Percentiles rank a stretch among this genome's conserved stretches.
Conservation (phyloP, 1,140 invertebrate species). For the Mercenaria mercenaria region DNA sequence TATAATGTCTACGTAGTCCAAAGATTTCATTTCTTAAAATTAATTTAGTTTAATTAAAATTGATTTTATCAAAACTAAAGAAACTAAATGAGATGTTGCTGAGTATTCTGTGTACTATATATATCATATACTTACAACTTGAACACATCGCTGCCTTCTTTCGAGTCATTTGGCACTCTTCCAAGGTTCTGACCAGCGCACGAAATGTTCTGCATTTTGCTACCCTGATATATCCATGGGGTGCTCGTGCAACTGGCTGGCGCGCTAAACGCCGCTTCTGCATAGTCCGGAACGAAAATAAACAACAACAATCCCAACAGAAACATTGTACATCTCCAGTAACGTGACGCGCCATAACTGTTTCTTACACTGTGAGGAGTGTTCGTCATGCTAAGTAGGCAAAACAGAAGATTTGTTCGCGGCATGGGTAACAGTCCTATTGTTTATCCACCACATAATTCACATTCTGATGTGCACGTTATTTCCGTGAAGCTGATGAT, state of each 20-base stretch:
- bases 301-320: conserved; percentile 30
- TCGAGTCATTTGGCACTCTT: conserved; percentile 35
- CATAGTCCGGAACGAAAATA: conserved; percentile 1
- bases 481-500: not conserved
- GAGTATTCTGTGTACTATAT: no score
- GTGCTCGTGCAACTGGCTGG: not conserved
- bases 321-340: not conserved
- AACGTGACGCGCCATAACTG: not conserved
- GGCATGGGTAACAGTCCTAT: conserved; percentile 15
- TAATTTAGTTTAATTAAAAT: no score
- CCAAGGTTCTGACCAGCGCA: not conserved
- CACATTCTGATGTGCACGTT: conserved; percentile 17
- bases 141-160: conserved; percentile 35
- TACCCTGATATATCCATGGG: not conserved
- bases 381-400: conserved; percentile 50
- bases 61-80: no score
- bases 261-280: not conserved
- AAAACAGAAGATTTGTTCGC: conserved; percentile 12
- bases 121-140: conserved; percentile 51
- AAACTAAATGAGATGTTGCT: no score
- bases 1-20: no score
- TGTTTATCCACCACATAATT: conserved; percentile 33
- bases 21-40: no score
- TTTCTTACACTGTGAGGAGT: not conserved
- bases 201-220: conserved; percentile 25